These are phyloP conservation scores for Ennomos quercinarius DNA, from an alignment of 2,888 invertebrate species.

Conservation along the genomic window DNA sequence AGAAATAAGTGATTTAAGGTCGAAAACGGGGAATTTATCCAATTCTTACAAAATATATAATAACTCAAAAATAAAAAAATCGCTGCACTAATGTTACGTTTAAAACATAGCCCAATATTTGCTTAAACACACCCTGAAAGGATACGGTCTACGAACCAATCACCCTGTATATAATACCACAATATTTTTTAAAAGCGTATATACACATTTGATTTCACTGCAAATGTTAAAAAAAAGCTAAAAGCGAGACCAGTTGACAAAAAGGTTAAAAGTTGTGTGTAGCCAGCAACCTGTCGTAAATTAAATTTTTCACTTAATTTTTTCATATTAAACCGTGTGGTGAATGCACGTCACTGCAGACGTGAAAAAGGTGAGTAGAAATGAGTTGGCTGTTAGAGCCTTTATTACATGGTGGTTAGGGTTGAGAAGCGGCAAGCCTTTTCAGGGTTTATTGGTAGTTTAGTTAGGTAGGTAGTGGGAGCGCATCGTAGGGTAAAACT, in stretches of 20 bases:
- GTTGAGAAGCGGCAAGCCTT: slow-evolving; percentile 25
- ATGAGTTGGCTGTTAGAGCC: slow-evolving; percentile 19
- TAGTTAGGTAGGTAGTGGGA: slow-evolving; percentile 26
- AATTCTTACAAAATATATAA: too few relatives aligned
- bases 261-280: slow-evolving; percentile 31
- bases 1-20: too few relatives aligned
- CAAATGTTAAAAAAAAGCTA: slow-evolving; percentile 1
- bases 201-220: too few relatives aligned
- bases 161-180: too few relatives aligned
- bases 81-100: too few relatives aligned
- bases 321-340: slow-evolving; percentile 48
- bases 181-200: too few relatives aligned
- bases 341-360: slow-evolving; percentile 35
- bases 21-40: too few relatives aligned
- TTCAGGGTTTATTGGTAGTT: slow-evolving; percentile 14
- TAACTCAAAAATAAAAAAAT: too few relatives aligned
- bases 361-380: slow-evolving; percentile 15
- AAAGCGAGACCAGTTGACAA: slow-evolving; percentile 33
- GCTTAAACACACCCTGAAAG: too few relatives aligned
- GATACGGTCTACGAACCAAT: too few relatives aligned
- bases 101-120: too few relatives aligned
- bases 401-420: slow-evolving; percentile 35
- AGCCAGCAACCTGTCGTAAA: slow-evolving; percentile 46
- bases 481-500: slow-evolving; percentile 52
- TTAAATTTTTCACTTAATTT: slow-evolving; percentile 55